Evolutionary conservation across 2,113 vertebrate species (phyloP), one percentile per base, ranked within the genome.

Genomic region (Channa argus): DNA sequence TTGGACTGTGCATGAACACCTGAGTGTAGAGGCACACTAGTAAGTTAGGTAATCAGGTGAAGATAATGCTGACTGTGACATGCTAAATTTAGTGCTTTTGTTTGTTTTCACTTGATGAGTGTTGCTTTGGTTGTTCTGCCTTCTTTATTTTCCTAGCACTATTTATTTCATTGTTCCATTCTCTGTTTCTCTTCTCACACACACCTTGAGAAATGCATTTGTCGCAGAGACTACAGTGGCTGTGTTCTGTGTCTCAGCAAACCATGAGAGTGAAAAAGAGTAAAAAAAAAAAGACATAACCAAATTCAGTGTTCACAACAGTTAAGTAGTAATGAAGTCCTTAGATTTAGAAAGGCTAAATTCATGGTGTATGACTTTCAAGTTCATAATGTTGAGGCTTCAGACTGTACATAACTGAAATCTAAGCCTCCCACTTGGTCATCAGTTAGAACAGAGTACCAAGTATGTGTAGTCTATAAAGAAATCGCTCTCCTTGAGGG

Each of bases 11-110:
- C 54, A 7, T 2, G 44, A 24, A 36, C n/a, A 8, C 12, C 62
- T 47, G 12, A 58, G 44, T 36, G 13, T 69, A 33, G 36, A 43
- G 61, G 61, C 24, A 49, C 55, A 75, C 55, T 24, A 58, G 37
- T 54, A n/a, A 11, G 47, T 70, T 45, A n/a, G 44, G 44, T 45
- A n/a, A 46, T 68, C 54, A 56, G 15, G 64, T 78, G 47, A 69
- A 62, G 53, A 33, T 54, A 14, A 45, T 12, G 13, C 24, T 24
- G 24, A 24, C 24, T 24, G 58, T 52, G 39, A 50, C 8, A 46
- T 63, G 53, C 79, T 66, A 71, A 61, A 76, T 61, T 55, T 71
- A 62, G 61, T 34, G 1, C 2, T 0, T 3, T 13, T 63, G 38
- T 60, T 58, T 51, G 45, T 69, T 74, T 52, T 1, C 24, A 24